Evolutionary conservation across 2,113 vertebrate species (phyloP).

Genomic region (Cynoglossus semilaevis): DNA sequence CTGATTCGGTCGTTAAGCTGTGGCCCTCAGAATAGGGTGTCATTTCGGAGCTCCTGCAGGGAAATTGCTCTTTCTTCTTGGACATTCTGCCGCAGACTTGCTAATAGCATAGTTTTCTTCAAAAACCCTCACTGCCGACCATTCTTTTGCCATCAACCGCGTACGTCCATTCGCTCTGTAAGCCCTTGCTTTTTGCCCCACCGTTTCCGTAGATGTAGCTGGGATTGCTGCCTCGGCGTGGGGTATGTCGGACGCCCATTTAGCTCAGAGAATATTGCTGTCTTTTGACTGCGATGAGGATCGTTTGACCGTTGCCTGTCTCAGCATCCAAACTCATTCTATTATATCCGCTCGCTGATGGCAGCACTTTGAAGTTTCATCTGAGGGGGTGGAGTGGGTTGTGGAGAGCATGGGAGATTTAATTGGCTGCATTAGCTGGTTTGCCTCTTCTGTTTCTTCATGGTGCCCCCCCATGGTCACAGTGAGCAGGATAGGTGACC

Average conservation of each 20-base stretch:
- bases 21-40: constrained; percentile 39
- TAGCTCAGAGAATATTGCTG: constrained; percentile 26
- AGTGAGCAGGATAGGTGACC: constrained; percentile 31
- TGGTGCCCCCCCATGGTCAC: constrained; percentile 31
- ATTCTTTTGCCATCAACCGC: constrained; percentile 40
- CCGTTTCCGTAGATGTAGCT: constrained; percentile 4
- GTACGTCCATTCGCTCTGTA: constrained; percentile 41
- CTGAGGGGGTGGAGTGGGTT: constrained; percentile 20
- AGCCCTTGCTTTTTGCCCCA: constrained; percentile 13
- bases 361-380: constrained; percentile 67
- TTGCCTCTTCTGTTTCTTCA: constrained; percentile 40
- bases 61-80: constrained; percentile 49
- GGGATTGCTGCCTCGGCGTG: constrained; percentile 1
- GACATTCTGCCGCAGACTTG: constrained; percentile 39
- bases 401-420: constrained; percentile 29
- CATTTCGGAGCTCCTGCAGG: constrained; percentile 57
- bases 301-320: constrained; percentile 57
- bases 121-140: constrained; percentile 35
- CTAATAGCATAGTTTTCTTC: constrained; percentile 49
- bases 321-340: constrained; percentile 53
- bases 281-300: constrained; percentile 52
- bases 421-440: constrained; percentile 66
- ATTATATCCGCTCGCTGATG: constrained; percentile 63
- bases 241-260: constrained; percentile 31
- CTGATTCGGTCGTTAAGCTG: constrained; percentile 43